Conservation (phyloP, 2,113 vertebrate genomes). For the Brachirus orientalis region DNA sequence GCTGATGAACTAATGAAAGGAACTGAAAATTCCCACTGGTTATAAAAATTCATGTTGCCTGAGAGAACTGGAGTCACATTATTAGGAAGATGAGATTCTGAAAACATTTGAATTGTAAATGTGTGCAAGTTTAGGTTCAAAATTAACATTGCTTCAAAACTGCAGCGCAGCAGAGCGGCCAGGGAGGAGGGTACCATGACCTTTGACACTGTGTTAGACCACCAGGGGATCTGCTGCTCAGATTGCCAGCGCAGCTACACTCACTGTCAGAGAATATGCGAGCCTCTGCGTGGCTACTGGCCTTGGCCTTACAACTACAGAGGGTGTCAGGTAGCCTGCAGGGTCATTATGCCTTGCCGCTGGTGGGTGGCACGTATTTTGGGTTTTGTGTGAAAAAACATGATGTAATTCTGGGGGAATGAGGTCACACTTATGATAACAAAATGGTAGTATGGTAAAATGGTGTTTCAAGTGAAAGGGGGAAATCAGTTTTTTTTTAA, state of each 20-base stretch:
- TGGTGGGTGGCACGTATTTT: slow-evolving; percentile 97
- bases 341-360: slow-evolving; percentile 93
- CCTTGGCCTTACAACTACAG: slow-evolving; percentile 92
- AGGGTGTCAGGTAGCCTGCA: slow-evolving; percentile 90
- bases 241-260: slow-evolving; percentile 92
- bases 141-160: slow-evolving; percentile 47
- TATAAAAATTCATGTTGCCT: slow-evolving; percentile 62
- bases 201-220: slow-evolving; percentile 94
- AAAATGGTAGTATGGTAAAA: too few species aligned
- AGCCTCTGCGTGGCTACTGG: slow-evolving; percentile 88
- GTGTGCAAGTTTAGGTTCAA: slow-evolving; percentile 24
- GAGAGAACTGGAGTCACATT: slow-evolving; percentile 34
- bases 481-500: too few species aligned
- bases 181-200: slow-evolving; percentile 84
- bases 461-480: too few species aligned
- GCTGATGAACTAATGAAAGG: slow-evolving; percentile 52
- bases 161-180: slow-evolving; percentile 80
- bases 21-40: slow-evolving; percentile 56
- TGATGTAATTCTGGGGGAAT: not conserved
- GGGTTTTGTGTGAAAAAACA: slow-evolving; percentile 84
- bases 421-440: too few species aligned
- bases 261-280: slow-evolving; percentile 92
- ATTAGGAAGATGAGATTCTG: slow-evolving; percentile 30
- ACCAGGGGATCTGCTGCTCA: slow-evolving; percentile 91
- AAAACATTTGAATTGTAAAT: slow-evolving; percentile 67